A percentile compares a stretch with the other conserved stretches of the same genome.
These are phyloP conservation scores for Meloe dianella DNA, from an alignment of 2,888 invertebrate species.

Conservation along the genomic window DNA sequence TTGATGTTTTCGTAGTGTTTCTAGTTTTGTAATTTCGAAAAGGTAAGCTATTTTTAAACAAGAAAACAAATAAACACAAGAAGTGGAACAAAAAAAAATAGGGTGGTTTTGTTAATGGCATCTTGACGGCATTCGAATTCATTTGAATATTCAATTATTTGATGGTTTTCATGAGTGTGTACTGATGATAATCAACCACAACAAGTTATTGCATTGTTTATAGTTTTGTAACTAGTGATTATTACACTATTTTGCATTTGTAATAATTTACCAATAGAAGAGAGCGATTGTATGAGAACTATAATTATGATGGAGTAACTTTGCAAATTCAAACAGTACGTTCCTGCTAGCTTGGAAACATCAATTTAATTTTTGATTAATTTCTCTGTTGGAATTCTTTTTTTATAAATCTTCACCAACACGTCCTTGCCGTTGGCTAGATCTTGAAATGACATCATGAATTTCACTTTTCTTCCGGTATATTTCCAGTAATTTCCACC, in stretches of 20 bases:
- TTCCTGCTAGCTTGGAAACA: background rate
- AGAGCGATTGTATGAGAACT: background rate
- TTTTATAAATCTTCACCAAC: background rate
- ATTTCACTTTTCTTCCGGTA: background rate
- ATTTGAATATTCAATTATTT: background rate
- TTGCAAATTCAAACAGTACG: background rate
- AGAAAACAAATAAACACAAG: background rate
- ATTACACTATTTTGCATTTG: slow-evolving; percentile 8
- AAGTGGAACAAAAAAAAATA: too few relatives aligned
- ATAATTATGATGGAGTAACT: background rate
- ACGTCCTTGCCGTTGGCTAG: slow-evolving; percentile 2
- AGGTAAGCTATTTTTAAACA: background rate
- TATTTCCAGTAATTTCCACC: background rate
- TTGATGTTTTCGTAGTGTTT: background rate
- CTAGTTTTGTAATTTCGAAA: background rate
- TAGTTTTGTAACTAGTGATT: slow-evolving; percentile 1
- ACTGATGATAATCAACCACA: background rate
- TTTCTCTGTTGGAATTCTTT: background rate
- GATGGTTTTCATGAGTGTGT: background rate
- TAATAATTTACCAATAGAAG: background rate
- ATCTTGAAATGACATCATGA: background rate
- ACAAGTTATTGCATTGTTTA: background rate
- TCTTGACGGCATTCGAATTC: background rate
- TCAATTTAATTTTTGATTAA: background rate
- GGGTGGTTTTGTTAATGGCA: background rate